These are phyloP conservation scores for Sapayoa aenigma DNA, from an alignment of 2,113 vertebrate species.

Conservation along the genomic window DNA sequence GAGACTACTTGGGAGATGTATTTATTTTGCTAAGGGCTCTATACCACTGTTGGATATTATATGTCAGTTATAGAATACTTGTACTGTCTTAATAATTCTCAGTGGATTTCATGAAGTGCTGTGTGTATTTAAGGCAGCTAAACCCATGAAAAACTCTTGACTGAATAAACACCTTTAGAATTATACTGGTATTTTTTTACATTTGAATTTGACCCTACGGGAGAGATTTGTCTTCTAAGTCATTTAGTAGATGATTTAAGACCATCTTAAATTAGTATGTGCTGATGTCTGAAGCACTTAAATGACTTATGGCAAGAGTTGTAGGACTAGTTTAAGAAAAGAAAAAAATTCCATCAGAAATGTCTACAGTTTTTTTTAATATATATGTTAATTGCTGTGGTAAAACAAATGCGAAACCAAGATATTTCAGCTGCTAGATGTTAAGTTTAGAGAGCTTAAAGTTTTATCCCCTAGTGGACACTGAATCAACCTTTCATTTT, in stretches of 20 bases:
- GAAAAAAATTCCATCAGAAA: neutral
- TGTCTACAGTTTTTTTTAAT: neutral
- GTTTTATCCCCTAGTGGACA: neutral
- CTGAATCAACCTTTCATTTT: neutral
- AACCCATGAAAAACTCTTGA: neutral
- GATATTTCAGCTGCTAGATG: neutral
- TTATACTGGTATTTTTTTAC: neutral
- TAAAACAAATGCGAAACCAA: neutral
- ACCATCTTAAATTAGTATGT: conserved; percentile 14
- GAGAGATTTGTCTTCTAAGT: conserved; percentile 14
- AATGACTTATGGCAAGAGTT: conserved; percentile 16
- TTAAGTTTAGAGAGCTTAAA: neutral
- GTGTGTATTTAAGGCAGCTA: neutral
- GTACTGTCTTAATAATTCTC: neutral
- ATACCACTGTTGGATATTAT: neutral
- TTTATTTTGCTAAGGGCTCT: neutral
- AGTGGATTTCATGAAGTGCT: neutral
- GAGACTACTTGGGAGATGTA: neutral
- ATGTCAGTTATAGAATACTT: neutral
- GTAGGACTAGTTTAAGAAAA: neutral
- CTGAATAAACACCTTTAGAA: neutral
- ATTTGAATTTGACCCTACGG: neutral
- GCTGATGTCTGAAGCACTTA: neutral
- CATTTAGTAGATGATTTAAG: conserved; percentile 35
- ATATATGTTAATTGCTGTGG: neutral